phyloP scores from a whole-genome alignment of 2,888 invertebrate genomes.

The Norana najaformis region DNA sequence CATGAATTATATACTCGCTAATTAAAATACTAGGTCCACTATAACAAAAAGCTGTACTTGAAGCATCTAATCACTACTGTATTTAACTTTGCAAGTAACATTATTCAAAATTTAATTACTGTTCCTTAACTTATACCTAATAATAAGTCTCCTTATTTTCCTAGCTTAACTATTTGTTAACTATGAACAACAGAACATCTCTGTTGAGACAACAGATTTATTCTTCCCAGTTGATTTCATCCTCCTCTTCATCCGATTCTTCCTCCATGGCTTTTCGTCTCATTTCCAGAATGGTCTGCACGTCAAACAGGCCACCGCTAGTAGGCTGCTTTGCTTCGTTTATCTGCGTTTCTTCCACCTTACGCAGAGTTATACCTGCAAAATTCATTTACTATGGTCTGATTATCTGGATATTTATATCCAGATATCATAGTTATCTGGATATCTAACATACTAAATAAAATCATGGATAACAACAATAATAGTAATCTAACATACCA shows the following conservation, averaged over 20 bases:
- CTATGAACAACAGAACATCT: background rate
- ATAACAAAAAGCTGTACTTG: background rate
- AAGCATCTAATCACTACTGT: background rate
- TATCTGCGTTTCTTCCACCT: conserved; percentile 1
- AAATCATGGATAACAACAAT: no score
- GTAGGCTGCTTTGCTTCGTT: background rate
- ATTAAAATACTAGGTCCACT: background rate
- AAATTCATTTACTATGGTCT: background rate
- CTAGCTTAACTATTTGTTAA: background rate
- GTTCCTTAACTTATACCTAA: background rate
- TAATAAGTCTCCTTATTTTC: background rate
- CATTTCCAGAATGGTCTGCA: conserved; percentile 26
- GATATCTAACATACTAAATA: no score
- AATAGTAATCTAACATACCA: no score
- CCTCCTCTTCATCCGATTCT: conserved; percentile 2
- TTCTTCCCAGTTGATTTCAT: background rate
- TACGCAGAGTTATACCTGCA: conserved; percentile 17
- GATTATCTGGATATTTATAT: no score
- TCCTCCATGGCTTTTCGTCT: conserved; percentile 25
- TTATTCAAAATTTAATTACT: no score
- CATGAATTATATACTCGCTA: background rate
- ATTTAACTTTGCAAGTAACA: no score
- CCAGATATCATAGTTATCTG: no score
- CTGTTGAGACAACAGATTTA: background rate
- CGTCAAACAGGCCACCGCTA: conserved; percentile 17